These are phyloP conservation scores for Cyprinella venusta DNA, from an alignment of 2,797 vertebrate genomes.

Conservation along the genomic window DNA sequence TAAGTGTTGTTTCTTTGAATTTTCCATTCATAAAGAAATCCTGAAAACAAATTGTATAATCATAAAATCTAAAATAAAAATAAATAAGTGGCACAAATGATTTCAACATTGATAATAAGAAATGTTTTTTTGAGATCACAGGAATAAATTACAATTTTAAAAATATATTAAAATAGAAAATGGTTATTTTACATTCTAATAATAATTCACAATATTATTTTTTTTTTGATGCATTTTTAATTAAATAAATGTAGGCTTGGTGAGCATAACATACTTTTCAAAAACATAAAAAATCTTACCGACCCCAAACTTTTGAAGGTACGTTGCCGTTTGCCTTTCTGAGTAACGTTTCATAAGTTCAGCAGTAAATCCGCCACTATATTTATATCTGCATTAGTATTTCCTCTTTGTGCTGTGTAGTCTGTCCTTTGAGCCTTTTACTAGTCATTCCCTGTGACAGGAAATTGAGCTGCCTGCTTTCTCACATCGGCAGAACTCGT, in stretches of 20 bases:
- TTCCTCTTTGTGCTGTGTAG: constrained; percentile 43
- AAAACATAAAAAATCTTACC: neutral
- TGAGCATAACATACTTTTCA: constrained; percentile 1
- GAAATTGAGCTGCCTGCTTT: constrained; percentile 39
- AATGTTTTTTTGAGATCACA: neutral
- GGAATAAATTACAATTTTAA: neutral
- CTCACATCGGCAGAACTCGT: constrained; percentile 9
- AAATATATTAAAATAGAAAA: neutral
- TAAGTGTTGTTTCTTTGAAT: neutral
- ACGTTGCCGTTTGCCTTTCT: neutral
- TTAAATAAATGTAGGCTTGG: neutral
- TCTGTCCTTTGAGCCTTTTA: constrained; percentile 52
- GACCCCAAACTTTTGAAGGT: neutral
- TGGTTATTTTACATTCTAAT: neutral
- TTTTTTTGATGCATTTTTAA: neutral
- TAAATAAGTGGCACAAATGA: neutral
- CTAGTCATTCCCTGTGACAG: constrained; percentile 32
- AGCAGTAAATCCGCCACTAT: neutral
- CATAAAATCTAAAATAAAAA: neutral
- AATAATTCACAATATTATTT: neutral
- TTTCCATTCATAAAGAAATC: neutral
- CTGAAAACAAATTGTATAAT: neutral
- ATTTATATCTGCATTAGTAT: constrained; percentile 43
- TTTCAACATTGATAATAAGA: neutral
- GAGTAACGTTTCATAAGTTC: neutral